Conservation (phyloP, 2,113 vertebrate genomes). For the Mustelus asterias region DNA sequence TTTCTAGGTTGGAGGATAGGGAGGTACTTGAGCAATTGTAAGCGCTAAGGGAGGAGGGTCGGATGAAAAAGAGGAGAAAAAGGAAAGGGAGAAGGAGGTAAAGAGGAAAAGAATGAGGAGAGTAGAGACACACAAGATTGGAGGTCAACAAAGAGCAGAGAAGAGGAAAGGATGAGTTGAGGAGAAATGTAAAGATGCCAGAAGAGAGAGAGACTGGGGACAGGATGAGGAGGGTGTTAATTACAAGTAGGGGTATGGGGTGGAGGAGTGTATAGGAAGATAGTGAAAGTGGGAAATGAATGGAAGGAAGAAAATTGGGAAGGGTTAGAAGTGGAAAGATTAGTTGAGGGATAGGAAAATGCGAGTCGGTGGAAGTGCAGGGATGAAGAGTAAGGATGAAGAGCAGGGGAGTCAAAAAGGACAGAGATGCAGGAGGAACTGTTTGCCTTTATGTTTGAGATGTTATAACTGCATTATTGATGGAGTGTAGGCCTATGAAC, state of each 20-base stretch:
- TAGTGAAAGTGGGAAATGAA: too few relatives aligned
- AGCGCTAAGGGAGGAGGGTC: background rate
- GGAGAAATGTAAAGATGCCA: background rate
- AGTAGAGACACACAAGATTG: background rate
- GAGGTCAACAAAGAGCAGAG: background rate
- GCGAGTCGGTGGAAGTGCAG: background rate
- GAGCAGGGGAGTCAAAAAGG: background rate
- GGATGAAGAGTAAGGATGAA: too few relatives aligned
- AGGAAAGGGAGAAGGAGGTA: background rate
- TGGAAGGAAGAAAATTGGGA: background rate
- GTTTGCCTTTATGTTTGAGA: too few relatives aligned
- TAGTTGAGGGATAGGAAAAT: background rate
- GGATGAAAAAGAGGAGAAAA: background rate
- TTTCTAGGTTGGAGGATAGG: background rate
- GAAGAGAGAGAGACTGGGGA: background rate
- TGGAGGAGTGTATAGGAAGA: too few relatives aligned
- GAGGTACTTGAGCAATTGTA: too few relatives aligned
- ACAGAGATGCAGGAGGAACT: background rate
- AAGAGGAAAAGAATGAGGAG: background rate
- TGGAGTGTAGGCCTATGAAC: background rate
- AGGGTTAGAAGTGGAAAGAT: background rate
- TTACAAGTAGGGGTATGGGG: too few relatives aligned
- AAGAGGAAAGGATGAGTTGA: background rate
- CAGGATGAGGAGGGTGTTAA: background rate
- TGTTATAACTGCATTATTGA: background rate